Base-by-base conservation (phyloP, 1,140 invertebrate genomes). In the Episyrphus balteatus region DNA sequence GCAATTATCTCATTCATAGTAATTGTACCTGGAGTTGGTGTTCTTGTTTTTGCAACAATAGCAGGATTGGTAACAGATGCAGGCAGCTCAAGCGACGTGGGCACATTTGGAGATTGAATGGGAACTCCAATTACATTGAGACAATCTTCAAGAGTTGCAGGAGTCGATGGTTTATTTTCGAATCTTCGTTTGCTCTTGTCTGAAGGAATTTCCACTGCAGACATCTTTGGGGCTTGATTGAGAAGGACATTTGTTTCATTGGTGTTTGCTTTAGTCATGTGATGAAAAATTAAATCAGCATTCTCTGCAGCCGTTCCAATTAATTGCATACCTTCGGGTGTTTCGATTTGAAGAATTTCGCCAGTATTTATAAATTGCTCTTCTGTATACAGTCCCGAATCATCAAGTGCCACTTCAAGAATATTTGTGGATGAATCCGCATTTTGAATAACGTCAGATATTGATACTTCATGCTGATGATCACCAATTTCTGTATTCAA, bases 191-290 rank as follows among this genome's bases (percentile, higher is more conserved):
- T 41, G 39, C 39, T 37, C 11, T 37, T 37, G 36, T 37, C 15
- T 1, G 75, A 77, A 0, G 84, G 83, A 6, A 81, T 74, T 61
- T 86, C 84, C 11, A 85, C 62, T 0, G 84, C 81, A 0, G 83
- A 83, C 85, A 87, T 87, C 9, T 87, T 87, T 0, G 85, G 65
- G 26, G 62, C 83, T 58, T 84, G 82, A 61, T 83, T 82, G 11
- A 86, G 68, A 2, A 83, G 79, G 0, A 76, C 73, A 37, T 82
- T 86, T 1, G 84, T 87, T 58, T 86, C 84, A 1, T 52, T 66
- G 10, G 49, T 66, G 7, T 52, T 48, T 12, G 62, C 62, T 12
- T 55, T 55, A 1, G 56, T 55, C 0, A 31, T 41, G 40, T 44
- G 8, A 2, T 38, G 36, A 39, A 49, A 44, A 11, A 48, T 32